Percentiles rank a stretch among this genome's conserved stretches.
phyloP scores from a whole-genome alignment of 2,113 vertebrate genomes.

The Grallaria varia region DNA sequence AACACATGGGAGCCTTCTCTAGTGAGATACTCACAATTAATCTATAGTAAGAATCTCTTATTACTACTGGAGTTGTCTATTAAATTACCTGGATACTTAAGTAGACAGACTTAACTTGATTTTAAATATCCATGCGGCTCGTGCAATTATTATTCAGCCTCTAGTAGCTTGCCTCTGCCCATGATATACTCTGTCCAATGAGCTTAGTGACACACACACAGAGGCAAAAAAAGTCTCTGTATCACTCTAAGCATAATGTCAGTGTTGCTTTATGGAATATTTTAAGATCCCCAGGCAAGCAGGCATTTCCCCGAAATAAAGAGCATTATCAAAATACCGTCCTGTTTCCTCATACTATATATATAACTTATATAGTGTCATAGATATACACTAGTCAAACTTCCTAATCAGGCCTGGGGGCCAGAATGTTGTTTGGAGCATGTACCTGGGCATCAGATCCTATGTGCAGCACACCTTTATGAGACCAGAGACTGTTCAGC shows the following conservation, averaged over 20 bases:
- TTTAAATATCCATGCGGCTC: not conserved
- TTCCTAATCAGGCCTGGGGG: not conserved
- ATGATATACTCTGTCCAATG: not conserved
- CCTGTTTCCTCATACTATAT: not conserved
- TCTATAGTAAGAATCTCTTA: not conserved
- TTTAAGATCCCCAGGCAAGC: not conserved
- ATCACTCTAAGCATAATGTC: not conserved
- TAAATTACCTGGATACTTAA: conserved; percentile 11
- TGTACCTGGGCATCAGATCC: rapidly evolving
- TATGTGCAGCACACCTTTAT: not conserved
- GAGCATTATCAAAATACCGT: not conserved
- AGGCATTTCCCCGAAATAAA: not conserved
- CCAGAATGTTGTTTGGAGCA: not conserved
- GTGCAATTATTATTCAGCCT: not conserved
- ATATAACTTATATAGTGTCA: not conserved
- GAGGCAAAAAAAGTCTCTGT: not conserved
- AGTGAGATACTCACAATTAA: not conserved
- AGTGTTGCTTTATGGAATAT: not conserved
- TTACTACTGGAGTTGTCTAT: not conserved
- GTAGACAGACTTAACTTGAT: conserved; percentile 13
- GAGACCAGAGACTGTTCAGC: not conserved
- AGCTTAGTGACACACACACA: not conserved
- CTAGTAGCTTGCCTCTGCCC: not conserved
- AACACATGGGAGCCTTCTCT: not conserved
- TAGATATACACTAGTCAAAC: not conserved